A percentile compares a stretch with the other conserved stretches of the same genome.
phyloP scores from a whole-genome alignment of 1,140 invertebrate species.

The Sweltsa coloradensis region DNA sequence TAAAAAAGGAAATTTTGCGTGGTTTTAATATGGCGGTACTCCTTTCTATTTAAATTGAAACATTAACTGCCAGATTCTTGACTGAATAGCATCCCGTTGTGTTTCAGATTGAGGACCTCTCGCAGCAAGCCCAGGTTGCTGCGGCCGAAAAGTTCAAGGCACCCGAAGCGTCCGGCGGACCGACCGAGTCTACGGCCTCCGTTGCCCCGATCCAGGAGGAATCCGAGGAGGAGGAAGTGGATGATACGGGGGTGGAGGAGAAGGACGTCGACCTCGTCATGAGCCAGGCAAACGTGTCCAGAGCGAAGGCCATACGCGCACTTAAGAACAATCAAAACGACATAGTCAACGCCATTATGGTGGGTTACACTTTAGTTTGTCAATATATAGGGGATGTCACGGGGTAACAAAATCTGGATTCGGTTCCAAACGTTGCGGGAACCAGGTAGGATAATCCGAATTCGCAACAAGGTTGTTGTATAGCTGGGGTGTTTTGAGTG shows the following conservation, averaged over 20 bases:
- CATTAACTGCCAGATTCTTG: too few species aligned
- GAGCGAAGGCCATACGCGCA: conserved; percentile 86
- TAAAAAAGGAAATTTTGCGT: too few species aligned
- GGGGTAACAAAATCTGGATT: too few species aligned
- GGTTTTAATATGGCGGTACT: too few species aligned
- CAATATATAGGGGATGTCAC: too few species aligned
- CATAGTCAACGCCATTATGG: conserved; percentile 90
- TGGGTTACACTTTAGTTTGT: too few species aligned
- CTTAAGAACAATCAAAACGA: conserved; percentile 95
- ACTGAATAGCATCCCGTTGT: too few species aligned
- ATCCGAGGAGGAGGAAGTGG: conserved; percentile 78
- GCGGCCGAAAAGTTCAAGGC: conserved; percentile 98
- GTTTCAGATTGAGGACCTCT: conserved; percentile 89
- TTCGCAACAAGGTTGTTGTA: too few species aligned
- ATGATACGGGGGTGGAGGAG: conserved; percentile 90
- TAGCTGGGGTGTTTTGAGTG: too few species aligned
- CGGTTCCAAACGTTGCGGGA: too few species aligned
- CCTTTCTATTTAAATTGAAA: too few species aligned
- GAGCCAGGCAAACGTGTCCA: conserved; percentile 92
- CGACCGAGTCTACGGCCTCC: background rate
- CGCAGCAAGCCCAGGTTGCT: conserved; percentile 96
- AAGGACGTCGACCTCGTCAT: conserved; percentile 99
- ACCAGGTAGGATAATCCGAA: too few species aligned
- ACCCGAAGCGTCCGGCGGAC: conserved; percentile 58
- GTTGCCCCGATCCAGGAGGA: conserved; percentile 80